phyloP scores from a whole-genome alignment of 2,797 vertebrate species.

The Anguilla pacifica region DNA sequence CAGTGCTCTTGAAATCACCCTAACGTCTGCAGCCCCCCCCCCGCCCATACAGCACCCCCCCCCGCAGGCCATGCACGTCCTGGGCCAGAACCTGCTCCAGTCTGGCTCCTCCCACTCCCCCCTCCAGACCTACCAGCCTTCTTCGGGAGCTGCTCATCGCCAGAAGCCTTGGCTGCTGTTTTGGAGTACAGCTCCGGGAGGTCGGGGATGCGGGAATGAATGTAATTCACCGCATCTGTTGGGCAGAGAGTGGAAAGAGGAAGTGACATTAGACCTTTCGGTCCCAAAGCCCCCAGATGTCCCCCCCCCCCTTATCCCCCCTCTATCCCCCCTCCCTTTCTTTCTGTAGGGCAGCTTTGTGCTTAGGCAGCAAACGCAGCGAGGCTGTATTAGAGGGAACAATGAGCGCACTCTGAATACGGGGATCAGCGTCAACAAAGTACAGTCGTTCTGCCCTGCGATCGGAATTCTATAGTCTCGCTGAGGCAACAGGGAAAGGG shows the following conservation, averaged over 20 bases:
- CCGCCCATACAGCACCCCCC: too few species aligned
- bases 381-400: conserved; percentile 51
- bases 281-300: conserved; percentile 22
- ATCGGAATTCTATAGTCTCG: conserved; percentile 68
- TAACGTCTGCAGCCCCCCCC: too few species aligned
- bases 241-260: conserved; percentile 39
- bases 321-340: conserved; percentile 55
- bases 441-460: conserved; percentile 75
- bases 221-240: conserved; percentile 34
- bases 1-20: too few species aligned
- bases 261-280: conserved; percentile 51
- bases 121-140: not conserved
- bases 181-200: conserved; percentile 71
- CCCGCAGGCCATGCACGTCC: not conserved
- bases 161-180: conserved; percentile 59
- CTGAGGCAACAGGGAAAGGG: conserved; percentile 69
- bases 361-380: conserved; percentile 3
- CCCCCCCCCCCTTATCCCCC: conserved; percentile 65
- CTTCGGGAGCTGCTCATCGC: not conserved
- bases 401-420: conserved; percentile 75
- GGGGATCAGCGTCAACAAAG: conserved; percentile 74
- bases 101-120: not conserved
- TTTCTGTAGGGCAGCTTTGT: conserved; percentile 42
- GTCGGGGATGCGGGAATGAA: conserved; percentile 70
- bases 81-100: not conserved